Percentiles rank a stretch among this genome's conserved stretches.
These are phyloP conservation scores for Sebastes oblongus DNA, from an alignment of 2,797 vertebrate species.

Conservation along the genomic window DNA sequence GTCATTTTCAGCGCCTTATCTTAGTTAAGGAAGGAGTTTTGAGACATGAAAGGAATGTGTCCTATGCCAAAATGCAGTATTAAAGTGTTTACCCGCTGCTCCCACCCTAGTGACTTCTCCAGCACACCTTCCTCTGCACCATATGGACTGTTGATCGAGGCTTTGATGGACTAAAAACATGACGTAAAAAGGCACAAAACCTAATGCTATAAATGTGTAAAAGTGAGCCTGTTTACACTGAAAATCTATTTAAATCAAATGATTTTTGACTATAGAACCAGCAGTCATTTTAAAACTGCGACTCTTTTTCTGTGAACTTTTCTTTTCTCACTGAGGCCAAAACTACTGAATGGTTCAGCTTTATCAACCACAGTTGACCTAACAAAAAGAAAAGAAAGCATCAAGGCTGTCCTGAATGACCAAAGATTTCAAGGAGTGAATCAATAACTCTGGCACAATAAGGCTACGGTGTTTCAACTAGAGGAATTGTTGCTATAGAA, in stretches of 20 bases:
- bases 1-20: conserved; percentile 78
- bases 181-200: conserved; percentile 27
- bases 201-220: background rate
- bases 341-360: conserved; percentile 28
- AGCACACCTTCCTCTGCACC: conserved; percentile 30
- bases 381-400: background rate
- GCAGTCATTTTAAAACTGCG: conserved; percentile 1
- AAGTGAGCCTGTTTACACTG: conserved; percentile 13
- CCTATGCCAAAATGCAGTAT: conserved; percentile 78
- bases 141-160: conserved; percentile 9
- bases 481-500: conserved; percentile 26
- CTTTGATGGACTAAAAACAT: conserved; percentile 3
- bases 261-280: background rate
- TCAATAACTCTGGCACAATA: conserved; percentile 31
- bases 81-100: conserved; percentile 62
- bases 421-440: conserved; percentile 58
- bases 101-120: conserved; percentile 24
- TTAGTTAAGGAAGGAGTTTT: conserved; percentile 40
- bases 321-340: conserved; percentile 50
- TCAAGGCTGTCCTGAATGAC: conserved; percentile 32
- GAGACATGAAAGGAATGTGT: conserved; percentile 70
- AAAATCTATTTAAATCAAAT: conserved; percentile 6
- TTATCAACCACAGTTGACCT: background rate
- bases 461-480: conserved; percentile 1
- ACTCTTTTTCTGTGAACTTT: conserved; percentile 27